phyloP scores from a whole-genome alignment of 2,797 vertebrate species.

The Orientallactaga sibirica region DNA sequence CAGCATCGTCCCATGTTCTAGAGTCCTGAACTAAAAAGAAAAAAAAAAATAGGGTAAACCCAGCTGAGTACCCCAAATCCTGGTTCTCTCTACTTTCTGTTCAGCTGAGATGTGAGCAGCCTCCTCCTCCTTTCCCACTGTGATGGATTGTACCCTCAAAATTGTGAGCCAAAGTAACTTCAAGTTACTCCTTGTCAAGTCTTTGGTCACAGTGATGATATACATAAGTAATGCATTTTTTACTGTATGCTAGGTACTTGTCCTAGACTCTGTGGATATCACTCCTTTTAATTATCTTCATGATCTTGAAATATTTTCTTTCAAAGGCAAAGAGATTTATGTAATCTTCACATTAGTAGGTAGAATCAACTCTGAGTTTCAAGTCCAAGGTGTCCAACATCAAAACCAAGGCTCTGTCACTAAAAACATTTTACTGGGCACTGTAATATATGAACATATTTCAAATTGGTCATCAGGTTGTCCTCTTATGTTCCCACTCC shows the following conservation, averaged over 20 bases:
- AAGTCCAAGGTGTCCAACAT: background rate
- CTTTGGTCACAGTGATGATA: background rate
- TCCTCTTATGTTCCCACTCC: no score
- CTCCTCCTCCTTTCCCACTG: background rate
- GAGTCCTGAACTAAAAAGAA: no score
- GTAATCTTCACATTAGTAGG: background rate
- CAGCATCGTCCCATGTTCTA: background rate
- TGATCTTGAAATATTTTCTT: background rate
- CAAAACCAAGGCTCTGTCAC: background rate
- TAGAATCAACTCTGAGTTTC: slow-evolving; percentile 16
- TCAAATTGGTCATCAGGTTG: no score
- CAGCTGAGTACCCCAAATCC: background rate
- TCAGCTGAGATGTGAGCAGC: background rate
- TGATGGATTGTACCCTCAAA: background rate
- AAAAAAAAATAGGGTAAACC: no score
- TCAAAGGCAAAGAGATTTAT: background rate
- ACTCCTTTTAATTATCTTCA: background rate
- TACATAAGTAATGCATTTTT: background rate
- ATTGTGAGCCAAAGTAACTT: background rate
- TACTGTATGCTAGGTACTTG: background rate
- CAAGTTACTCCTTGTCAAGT: background rate
- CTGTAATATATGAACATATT: no score
- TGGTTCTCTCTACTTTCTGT: background rate
- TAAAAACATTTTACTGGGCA: no score
- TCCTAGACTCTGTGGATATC: background rate